These are phyloP conservation scores for Triplophysa yarkandensis DNA, from an alignment of 2,797 vertebrate species.

Conservation along the genomic window DNA sequence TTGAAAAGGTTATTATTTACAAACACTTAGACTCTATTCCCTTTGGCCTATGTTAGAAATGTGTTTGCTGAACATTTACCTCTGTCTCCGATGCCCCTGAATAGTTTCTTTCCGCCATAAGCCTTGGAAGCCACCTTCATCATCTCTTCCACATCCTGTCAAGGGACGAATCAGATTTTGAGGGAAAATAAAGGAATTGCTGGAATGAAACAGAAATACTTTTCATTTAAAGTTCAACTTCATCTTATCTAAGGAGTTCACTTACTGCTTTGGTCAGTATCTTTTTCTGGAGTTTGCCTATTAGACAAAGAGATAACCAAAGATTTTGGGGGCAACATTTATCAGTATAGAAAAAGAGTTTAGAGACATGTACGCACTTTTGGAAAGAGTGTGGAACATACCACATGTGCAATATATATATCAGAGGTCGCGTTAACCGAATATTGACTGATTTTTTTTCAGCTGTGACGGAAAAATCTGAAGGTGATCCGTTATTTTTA, in stretches of 20 bases:
- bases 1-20: not conserved
- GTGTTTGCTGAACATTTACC: slow-evolving; percentile 72
- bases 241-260: slow-evolving; percentile 25
- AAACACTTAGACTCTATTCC: not conserved
- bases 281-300: slow-evolving; percentile 72
- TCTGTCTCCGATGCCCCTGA: slow-evolving; percentile 88
- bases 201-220: not conserved
- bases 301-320: not conserved
- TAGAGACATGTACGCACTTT: not conserved
- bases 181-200: not conserved
- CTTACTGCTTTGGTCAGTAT: slow-evolving; percentile 82
- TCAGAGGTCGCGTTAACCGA: not conserved
- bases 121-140: slow-evolving; percentile 75
- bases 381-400: not conserved
- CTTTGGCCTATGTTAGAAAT: not conserved
- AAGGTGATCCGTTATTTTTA: too few relatives aligned
- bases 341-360: not conserved
- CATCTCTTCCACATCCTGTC: slow-evolving; percentile 83
- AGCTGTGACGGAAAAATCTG: too few relatives aligned
- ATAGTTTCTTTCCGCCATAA: slow-evolving; percentile 79
- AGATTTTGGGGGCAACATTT: not conserved
- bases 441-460: not conserved
- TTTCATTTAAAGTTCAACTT: not conserved
- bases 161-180: slow-evolving; percentile 11
- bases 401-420: not conserved